Evolutionary conservation across 2,888 invertebrate species (phyloP), one percentile per base, ranked within the genome.

Genomic region (Rhingia rostrata): DNA sequence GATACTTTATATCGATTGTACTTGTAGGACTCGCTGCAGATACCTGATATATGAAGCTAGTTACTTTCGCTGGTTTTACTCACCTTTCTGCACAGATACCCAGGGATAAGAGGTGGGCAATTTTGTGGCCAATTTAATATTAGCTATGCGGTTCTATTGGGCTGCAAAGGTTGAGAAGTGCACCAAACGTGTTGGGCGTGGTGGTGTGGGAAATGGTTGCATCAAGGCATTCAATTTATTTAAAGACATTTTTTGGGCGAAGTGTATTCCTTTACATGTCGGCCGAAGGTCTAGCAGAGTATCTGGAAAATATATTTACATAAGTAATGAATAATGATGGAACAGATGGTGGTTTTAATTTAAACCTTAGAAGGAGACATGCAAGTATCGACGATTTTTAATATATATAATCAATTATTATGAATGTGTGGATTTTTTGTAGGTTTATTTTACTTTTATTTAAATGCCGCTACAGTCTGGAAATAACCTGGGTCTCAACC

Each of bases 1-100:
- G 63, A 81, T 81, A 69, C 56, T 67, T 58, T 70, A 51, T 43
- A n/a, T 32, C 49, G n/a, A n/a, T 43, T 54, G 41, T 64, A 0
- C 6, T 49, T 66, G 41, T 58, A 49, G 39, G 39, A 49, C 74
- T 70, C 64, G 33, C 37, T 54, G 12, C 41, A 22, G 49, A 22
- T 49, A 49, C 30, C 10, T 7, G 47, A 49, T 49, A 49, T 30
- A 4, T 30, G 4, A 5, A 30, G 7, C 2, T 10, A 22, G 9
- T 4, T 49, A 7, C 12, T 47, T 47, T 47, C 22, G 22, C 2
- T 14, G 14, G 6, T 41, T 49, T 49, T 49, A 9, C 9, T 49
- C 22, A 22, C 4, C 4, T 49, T 49, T 7, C 14, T 47, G 14
- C 47, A 47, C 7, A 6, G 12, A 43, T 12, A 45, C 12, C 6